These are phyloP conservation scores for Chorisops tibialis DNA, from an alignment of 2,888 invertebrate genomes.

Conservation along the genomic window DNA sequence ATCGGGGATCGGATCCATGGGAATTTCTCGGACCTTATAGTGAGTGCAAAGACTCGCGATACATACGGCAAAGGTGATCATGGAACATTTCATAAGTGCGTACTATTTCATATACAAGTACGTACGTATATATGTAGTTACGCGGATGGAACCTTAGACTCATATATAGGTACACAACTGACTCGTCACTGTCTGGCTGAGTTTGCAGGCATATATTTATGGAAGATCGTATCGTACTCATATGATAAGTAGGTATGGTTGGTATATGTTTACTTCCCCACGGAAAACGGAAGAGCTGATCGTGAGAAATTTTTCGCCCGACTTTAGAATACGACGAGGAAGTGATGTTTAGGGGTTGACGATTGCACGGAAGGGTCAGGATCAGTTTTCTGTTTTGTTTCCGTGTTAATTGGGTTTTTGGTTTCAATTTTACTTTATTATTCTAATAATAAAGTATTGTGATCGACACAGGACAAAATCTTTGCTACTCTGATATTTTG, in stretches of 20 bases:
- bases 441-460: no score
- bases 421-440: no score
- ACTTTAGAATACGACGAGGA: neutral
- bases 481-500: no score
- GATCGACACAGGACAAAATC: no score
- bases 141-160: no score
- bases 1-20: conserved; percentile 17
- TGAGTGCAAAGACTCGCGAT: no score
- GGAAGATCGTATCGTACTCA: neutral
- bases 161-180: no score
- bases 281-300: conserved; percentile 31
- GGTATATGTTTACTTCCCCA: conserved; percentile 19
- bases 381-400: neutral
- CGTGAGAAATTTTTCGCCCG: conserved; percentile 29
- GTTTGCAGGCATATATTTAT: neutral
- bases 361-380: neutral
- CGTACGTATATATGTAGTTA: no score
- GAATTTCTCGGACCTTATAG: conserved; percentile 18
- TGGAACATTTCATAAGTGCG: neutral
- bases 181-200: neutral
- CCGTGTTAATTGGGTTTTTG: no score
- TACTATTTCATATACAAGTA: no score
- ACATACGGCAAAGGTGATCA: neutral
- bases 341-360: neutral
- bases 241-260: neutral